Evolutionary conservation across 2,888 invertebrate genomes (phyloP).

Genomic region (Psylliodes chrysocephalus): DNA sequence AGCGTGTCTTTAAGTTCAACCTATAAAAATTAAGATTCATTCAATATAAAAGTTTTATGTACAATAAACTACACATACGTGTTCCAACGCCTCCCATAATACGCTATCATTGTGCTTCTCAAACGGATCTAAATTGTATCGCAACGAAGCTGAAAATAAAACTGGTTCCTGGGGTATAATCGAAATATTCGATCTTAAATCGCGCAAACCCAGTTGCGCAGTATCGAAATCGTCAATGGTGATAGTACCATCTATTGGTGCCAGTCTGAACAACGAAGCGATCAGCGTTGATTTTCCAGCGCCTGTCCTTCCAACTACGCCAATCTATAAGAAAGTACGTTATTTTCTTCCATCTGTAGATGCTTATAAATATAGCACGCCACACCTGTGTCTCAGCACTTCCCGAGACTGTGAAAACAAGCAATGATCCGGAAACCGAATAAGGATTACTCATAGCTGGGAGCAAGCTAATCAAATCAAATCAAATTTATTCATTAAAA

Average conservation of each 20-base stretch:
- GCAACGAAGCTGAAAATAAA: conserved; percentile 81
- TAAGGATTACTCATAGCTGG: too few species aligned
- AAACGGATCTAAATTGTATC: conserved; percentile 88
- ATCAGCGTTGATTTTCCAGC: conserved; percentile 89
- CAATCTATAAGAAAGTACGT: conserved; percentile 72
- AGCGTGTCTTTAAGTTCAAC: conserved; percentile 81
- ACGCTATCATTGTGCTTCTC: conserved; percentile 76
- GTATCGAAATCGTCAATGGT: conserved; percentile 80
- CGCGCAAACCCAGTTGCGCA: conserved; percentile 76
- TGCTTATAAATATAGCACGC: too few species aligned
- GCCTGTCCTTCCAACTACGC: conserved; percentile 88
- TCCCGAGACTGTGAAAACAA: too few species aligned
- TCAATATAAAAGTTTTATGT: too few species aligned
- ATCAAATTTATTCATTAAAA: too few species aligned
- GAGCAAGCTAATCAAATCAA: too few species aligned
- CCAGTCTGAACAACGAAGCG: conserved; percentile 83
- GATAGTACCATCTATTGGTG: conserved; percentile 76
- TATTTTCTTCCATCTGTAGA: too few species aligned
- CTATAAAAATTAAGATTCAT: too few species aligned
- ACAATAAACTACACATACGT: too few species aligned
- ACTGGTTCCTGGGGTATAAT: conserved; percentile 89
- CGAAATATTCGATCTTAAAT: conserved; percentile 82
- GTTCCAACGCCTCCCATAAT: conserved; percentile 81
- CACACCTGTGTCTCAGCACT: too few species aligned
- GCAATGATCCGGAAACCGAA: too few species aligned